These are phyloP conservation scores for Trachelus iudaicus DNA, from an alignment of 2,888 invertebrate genomes.

Conservation along the genomic window DNA sequence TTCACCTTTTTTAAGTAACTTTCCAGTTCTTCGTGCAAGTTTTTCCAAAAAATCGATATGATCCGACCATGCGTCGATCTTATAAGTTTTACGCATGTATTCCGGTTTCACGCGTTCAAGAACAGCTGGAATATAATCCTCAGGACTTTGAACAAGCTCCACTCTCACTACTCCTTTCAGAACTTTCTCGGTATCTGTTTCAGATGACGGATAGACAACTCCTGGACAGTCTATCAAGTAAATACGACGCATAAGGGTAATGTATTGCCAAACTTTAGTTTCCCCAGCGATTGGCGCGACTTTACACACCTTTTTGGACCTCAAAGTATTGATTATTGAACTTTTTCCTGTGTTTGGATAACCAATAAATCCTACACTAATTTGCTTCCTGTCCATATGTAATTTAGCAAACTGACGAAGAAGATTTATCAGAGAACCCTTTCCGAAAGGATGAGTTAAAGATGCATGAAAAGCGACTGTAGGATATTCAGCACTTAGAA, in stretches of 20 bases:
- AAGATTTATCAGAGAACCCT: slow-evolving; percentile 96
- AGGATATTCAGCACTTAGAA: slow-evolving; percentile 94
- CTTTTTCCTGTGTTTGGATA: slow-evolving; percentile 99
- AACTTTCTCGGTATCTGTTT: slow-evolving; percentile 94
- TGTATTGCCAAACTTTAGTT: slow-evolving; percentile 99
- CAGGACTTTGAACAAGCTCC: slow-evolving; percentile 92
- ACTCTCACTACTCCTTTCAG: slow-evolving; percentile 98
- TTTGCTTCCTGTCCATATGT: slow-evolving; percentile 97
- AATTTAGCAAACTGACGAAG: slow-evolving; percentile 95
- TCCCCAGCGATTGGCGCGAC: slow-evolving; percentile 98
- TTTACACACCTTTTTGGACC: slow-evolving; percentile 98
- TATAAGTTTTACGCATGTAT: slow-evolving; percentile 91
- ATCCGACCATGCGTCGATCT: slow-evolving; percentile 83
- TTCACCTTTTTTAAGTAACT: slow-evolving; percentile 95
- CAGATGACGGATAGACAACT: slow-evolving; percentile 96
- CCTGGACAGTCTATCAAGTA: slow-evolving; percentile 99
- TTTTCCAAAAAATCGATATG: slow-evolving; percentile 92
- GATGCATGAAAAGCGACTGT: slow-evolving; percentile 99
- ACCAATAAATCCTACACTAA: slow-evolving; percentile 98
- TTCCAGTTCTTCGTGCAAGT: slow-evolving; percentile 86
- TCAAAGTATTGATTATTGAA: slow-evolving; percentile 95
- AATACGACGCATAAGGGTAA: slow-evolving; percentile 96
- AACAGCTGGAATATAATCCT: slow-evolving; percentile 91
- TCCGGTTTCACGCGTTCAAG: slow-evolving; percentile 88
- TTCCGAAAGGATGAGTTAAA: slow-evolving; percentile 98